Percentiles rank a stretch among this genome's conserved stretches.
phyloP scores from a whole-genome alignment of 2,797 vertebrate genomes.

The Molossus molossus region DNA sequence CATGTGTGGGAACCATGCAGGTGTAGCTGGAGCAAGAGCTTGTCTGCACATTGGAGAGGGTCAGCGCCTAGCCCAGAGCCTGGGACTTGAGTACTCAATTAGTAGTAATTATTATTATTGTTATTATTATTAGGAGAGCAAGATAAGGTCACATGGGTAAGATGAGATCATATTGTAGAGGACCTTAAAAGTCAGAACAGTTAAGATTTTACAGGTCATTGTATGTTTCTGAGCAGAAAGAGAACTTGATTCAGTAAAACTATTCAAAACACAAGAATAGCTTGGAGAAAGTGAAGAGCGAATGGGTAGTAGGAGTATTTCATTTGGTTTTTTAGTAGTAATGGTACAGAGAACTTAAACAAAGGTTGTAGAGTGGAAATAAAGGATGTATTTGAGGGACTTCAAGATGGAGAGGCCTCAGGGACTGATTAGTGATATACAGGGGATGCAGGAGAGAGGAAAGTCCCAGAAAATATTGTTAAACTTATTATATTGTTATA shows the following conservation, averaged over 20 bases:
- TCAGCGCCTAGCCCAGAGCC: neutral
- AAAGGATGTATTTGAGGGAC: neutral
- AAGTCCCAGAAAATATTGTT: neutral
- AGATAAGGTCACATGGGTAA: neutral
- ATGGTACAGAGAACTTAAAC: neutral
- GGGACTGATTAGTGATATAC: neutral
- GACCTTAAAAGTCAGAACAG: neutral
- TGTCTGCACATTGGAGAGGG: neutral
- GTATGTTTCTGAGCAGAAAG: neutral
- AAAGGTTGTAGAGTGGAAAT: neutral
- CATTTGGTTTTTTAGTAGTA: neutral
- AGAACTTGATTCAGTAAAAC: slow-evolving; percentile 5
- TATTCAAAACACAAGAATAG: neutral
- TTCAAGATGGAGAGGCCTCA: neutral
- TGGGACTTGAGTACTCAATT: neutral
- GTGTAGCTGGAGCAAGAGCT: neutral
- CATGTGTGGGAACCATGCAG: neutral
- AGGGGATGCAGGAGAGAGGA: neutral
- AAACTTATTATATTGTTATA: neutral
- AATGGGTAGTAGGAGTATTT: neutral
- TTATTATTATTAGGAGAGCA: neutral
- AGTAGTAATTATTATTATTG: neutral
- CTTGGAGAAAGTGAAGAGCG: slow-evolving; percentile 3
- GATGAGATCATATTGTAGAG: neutral
- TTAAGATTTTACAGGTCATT: slow-evolving; percentile 22